Evolutionary conservation across 2,113 vertebrate genomes (phyloP).

Genomic region (Ageneiosus marmoratus): DNA sequence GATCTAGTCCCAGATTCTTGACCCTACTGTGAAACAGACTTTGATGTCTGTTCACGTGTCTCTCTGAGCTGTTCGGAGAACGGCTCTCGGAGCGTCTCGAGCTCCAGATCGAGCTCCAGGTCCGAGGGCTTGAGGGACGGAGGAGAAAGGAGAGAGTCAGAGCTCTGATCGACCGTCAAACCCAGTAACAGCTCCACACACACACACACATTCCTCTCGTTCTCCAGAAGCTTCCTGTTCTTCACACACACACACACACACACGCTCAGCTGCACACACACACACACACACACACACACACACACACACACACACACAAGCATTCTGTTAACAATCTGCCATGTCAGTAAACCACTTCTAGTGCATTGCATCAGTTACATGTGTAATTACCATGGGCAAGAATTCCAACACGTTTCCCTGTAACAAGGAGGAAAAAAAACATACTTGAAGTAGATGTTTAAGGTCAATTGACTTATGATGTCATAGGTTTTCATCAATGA

Average conservation of each 20-base stretch:
- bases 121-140: slow-evolving; percentile 42
- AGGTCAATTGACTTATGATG: not conserved
- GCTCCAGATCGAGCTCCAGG: not conserved
- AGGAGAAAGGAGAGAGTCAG: slow-evolving; percentile 7
- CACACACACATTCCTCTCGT: slow-evolving; percentile 58
- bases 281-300: not conserved
- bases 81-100: not conserved
- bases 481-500: not conserved
- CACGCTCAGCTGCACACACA: slow-evolving; percentile 61
- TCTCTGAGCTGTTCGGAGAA: not conserved
- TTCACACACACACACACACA: slow-evolving; percentile 25
- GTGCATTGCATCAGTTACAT: slow-evolving; percentile 42
- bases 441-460: not conserved
- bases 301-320: slow-evolving; percentile 10
- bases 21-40: not conserved
- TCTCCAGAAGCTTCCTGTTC: slow-evolving; percentile 66
- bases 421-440: not conserved
- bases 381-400: not conserved
- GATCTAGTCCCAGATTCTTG: no score
- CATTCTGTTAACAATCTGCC: slow-evolving; percentile 38
- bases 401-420: not conserved
- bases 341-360: slow-evolving; percentile 43
- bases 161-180: slow-evolving; percentile 33
- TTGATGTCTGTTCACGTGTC: not conserved
- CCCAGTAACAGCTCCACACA: slow-evolving; percentile 57